Percentiles rank a stretch among this genome's conserved stretches.
phyloP scores from a whole-genome alignment of 2,888 invertebrate genomes.

The Cataglyphis albicans region DNA sequence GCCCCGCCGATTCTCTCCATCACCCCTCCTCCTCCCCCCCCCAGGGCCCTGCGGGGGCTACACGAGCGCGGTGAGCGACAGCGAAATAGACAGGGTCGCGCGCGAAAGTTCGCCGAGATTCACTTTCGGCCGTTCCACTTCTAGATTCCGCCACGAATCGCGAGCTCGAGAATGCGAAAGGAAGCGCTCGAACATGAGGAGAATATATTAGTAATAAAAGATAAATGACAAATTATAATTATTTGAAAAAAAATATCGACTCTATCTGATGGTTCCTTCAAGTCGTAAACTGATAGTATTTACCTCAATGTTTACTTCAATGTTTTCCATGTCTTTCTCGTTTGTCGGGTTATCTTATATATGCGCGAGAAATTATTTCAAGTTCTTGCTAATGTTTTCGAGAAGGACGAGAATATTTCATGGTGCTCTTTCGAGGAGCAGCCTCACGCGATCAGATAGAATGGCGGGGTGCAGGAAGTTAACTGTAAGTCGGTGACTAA shows the following conservation, averaged over 20 bases:
- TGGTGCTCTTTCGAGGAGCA: slow-evolving; percentile 59
- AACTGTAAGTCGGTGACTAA: slow-evolving; percentile 77
- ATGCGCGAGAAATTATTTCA: background rate
- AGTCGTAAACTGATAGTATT: no score
- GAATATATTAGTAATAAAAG: background rate
- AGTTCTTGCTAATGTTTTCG: slow-evolving; percentile 3
- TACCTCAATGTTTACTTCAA: no score
- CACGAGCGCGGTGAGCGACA: slow-evolving; percentile 20
- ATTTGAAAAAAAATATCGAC: background rate
- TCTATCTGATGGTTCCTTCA: background rate
- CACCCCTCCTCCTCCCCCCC: slow-evolving; percentile 15
- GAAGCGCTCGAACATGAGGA: background rate
- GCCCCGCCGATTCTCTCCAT: slow-evolving; percentile 55
- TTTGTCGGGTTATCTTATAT: no score
- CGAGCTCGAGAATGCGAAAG: background rate
- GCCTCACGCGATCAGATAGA: slow-evolving; percentile 68
- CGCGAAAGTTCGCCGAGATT: slow-evolving; percentile 46
- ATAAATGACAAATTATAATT: background rate
- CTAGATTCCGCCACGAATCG: slow-evolving; percentile 11
- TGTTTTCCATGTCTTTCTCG: no score
- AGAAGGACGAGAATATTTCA: slow-evolving; percentile 35
- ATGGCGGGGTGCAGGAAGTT: slow-evolving; percentile 72
- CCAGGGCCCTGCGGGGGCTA: background rate
- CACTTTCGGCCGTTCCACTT: slow-evolving; percentile 58
- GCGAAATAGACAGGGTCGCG: slow-evolving; percentile 56